Evolutionary conservation across 2,888 invertebrate genomes (phyloP).

Genomic region (Petrophora chlorosata): DNA sequence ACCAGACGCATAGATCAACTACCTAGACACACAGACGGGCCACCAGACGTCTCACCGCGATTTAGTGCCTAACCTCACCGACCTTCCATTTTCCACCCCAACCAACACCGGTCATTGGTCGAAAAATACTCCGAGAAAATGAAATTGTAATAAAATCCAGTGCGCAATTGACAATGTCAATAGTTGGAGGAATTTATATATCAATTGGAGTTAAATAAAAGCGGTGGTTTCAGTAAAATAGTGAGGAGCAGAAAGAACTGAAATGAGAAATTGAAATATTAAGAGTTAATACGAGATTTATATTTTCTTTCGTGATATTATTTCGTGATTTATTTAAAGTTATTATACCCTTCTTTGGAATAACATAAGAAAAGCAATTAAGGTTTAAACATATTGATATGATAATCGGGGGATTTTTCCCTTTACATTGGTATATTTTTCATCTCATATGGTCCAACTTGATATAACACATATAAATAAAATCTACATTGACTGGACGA

Average conservation of each 20-base stretch:
- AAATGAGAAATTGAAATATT: no score
- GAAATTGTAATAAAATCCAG: slow-evolving; percentile 17
- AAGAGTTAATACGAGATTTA: no score
- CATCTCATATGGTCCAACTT: no score
- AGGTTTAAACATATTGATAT: no score
- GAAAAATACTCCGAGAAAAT: slow-evolving; percentile 13
- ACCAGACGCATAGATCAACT: slow-evolving; percentile 14
- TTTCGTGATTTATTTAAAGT: no score
- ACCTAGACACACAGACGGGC: slow-evolving; percentile 35
- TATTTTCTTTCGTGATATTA: no score
- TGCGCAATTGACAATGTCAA: slow-evolving; percentile 8
- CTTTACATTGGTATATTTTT: no score
- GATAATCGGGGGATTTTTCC: no score
- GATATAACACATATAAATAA: no score
- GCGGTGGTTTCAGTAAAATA: neutral
- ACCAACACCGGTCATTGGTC: slow-evolving; percentile 17
- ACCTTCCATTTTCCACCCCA: slow-evolving; percentile 22
- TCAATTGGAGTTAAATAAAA: slow-evolving; percentile 4
- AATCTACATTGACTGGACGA: no score
- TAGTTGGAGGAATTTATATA: slow-evolving; percentile 14
- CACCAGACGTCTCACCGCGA: slow-evolving; percentile 30
- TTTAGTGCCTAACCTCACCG: slow-evolving; percentile 37
- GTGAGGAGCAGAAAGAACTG: neutral
- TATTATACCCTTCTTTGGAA: no score
- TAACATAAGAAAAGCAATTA: no score